Percentiles rank a stretch among this genome's conserved stretches.
Evolutionary conservation across 53 echinoderm and acorn worm genomes (phyloP).

Genomic region (Hippasteria phrygiana): DNA sequence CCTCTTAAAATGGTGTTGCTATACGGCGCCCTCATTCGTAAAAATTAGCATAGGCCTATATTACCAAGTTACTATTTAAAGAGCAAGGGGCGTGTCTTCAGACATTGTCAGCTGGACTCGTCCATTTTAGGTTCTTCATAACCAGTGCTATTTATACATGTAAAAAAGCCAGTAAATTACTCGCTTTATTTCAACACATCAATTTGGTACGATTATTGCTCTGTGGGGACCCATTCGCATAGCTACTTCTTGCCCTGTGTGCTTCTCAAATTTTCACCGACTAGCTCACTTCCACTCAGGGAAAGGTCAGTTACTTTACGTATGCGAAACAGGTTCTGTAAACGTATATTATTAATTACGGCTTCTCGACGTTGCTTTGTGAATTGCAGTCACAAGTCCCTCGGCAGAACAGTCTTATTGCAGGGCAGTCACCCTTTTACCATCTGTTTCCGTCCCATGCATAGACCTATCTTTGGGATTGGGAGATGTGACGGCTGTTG

Average conservation of each 20-base stretch:
- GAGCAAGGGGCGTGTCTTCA: too few species aligned
- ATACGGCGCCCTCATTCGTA: too few species aligned
- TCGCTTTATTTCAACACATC: background rate
- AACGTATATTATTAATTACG: background rate
- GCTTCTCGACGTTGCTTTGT: background rate
- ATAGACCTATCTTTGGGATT: background rate
- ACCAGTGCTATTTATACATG: too few species aligned
- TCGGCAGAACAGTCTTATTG: background rate
- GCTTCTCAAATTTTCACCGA: background rate
- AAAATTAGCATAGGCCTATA: too few species aligned
- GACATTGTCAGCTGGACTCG: too few species aligned
- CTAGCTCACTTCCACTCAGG: background rate
- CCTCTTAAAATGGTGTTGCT: too few species aligned
- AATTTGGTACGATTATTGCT: background rate
- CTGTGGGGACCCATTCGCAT: background rate
- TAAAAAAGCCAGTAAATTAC: too few species aligned
- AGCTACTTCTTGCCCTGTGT: background rate
- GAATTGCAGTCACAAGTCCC: background rate
- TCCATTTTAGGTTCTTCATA: too few species aligned
- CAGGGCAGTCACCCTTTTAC: background rate
- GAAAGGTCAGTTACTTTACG: background rate
- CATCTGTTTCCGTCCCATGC: slow-evolving; percentile 1
- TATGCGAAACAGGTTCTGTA: background rate
- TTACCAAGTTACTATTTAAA: too few species aligned
- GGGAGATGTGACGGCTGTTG: background rate